Evolutionary conservation across 2,113 vertebrate species (phyloP).

Genomic region (Sisor rabdophorus): DNA sequence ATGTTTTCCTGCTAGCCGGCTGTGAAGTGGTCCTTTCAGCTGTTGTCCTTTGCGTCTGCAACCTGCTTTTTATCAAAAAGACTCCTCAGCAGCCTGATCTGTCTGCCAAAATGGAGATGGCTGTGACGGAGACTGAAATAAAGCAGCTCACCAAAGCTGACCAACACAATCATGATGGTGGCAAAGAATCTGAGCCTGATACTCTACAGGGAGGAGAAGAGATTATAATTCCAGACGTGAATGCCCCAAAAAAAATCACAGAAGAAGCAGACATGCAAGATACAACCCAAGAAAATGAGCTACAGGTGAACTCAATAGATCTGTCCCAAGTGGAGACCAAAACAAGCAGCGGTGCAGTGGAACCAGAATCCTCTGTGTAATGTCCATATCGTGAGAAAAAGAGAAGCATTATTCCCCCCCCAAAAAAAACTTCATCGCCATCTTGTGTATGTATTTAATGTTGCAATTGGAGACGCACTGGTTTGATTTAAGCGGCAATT

Average conservation of each 20-base stretch:
- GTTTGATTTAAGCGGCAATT: neutral
- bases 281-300: conserved; percentile 29
- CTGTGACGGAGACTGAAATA: conserved; percentile 69
- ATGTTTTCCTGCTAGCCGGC: conserved; percentile 86
- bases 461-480: neutral
- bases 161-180: neutral
- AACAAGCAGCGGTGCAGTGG: conserved; percentile 67
- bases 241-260: conserved; percentile 11
- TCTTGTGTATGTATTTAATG: conserved; percentile 23
- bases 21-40: conserved; percentile 79
- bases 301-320: conserved; percentile 63
- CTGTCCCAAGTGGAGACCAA: conserved; percentile 71
- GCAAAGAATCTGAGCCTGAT: neutral
- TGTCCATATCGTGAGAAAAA: neutral
- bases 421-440: neutral
- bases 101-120: conserved; percentile 62
- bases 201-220: neutral
- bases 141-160: conserved; percentile 67
- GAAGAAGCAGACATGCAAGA: conserved; percentile 10
- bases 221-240: neutral
- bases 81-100: conserved; percentile 53
- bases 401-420: neutral
- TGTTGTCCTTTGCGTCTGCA: conserved; percentile 75
- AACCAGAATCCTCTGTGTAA: conserved; percentile 77
- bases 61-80: conserved; percentile 78